Evolutionary conservation across 1,140 invertebrate genomes (phyloP).

Genomic region (Agrypnia vestita): DNA sequence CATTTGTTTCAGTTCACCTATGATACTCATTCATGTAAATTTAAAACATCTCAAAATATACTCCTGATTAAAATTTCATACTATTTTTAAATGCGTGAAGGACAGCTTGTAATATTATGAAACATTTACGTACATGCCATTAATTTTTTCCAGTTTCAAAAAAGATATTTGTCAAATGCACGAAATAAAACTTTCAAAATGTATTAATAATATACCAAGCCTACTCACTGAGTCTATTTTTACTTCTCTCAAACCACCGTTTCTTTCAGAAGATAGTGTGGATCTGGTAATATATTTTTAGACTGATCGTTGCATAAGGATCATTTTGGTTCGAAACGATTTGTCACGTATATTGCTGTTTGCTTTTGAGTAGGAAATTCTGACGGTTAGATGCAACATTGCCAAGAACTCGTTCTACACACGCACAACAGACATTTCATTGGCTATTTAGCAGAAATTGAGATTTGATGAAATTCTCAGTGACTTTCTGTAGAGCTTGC

Average conservation of each 20-base stretch:
- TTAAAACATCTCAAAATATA: too few relatives aligned
- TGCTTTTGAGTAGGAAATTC: background rate
- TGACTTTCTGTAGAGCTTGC: conserved; percentile 26
- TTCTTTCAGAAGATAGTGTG: background rate
- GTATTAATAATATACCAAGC: conserved; percentile 38
- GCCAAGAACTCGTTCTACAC: conserved; percentile 48
- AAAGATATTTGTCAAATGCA: too few relatives aligned
- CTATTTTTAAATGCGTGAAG: too few relatives aligned
- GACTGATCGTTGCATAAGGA: conserved; percentile 21
- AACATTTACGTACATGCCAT: too few relatives aligned
- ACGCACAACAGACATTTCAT: conserved; percentile 48
- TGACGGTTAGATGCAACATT: conserved; percentile 47
- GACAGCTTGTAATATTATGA: too few relatives aligned
- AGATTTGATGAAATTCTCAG: conserved; percentile 43
- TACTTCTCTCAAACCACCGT: background rate
- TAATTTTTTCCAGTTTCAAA: too few relatives aligned
- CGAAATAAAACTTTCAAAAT: conserved; percentile 17
- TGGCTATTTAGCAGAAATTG: conserved; percentile 32
- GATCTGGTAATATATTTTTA: conserved; percentile 29
- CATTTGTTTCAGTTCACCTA: too few relatives aligned
- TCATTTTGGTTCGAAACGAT: conserved; percentile 9
- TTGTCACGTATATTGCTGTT: conserved; percentile 8
- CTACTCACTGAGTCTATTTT: conserved; percentile 34
- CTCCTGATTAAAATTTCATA: too few relatives aligned
- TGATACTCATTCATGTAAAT: too few relatives aligned